Conservation (phyloP, 2,113 vertebrate species). For the Thunnus thynnus region DNA sequence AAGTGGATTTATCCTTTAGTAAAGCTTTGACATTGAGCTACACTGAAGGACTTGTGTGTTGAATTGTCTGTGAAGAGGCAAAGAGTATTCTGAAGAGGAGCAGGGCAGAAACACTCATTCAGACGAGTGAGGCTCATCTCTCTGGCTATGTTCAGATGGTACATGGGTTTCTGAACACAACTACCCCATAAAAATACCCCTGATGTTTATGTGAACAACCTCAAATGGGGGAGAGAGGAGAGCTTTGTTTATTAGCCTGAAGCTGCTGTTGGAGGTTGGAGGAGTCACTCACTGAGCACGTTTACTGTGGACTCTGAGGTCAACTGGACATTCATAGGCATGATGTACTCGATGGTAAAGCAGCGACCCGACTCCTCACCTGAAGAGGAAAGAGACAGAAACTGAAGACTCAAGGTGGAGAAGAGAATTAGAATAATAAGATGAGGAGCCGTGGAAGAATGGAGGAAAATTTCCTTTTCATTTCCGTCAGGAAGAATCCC, state of each 20-base stretch:
- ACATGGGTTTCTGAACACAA: not conserved
- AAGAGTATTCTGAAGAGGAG: conserved; percentile 51
- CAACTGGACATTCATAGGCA: conserved; percentile 92
- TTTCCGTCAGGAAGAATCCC: too few species aligned
- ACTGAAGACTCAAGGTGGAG: not conserved
- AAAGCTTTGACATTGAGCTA: conserved; percentile 12
- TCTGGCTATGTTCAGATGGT: not conserved
- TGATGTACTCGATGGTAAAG: conserved; percentile 93
- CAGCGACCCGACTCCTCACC: conserved; percentile 92
- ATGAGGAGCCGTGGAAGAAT: not conserved
- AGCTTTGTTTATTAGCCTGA: not conserved
- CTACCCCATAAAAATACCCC: conserved; percentile 2
- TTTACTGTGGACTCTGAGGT: conserved; percentile 93
- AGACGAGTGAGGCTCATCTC: conserved; percentile 43
- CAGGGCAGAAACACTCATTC: not conserved
- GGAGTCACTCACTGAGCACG: conserved; percentile 88
- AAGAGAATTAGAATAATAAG: not conserved
- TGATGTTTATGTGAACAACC: not conserved
- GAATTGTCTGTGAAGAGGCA: conserved; percentile 34
- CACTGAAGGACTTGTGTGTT: conserved; percentile 10
- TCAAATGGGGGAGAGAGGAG: not conserved
- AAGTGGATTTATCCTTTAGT: conserved; percentile 5
- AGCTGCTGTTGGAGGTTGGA: not conserved
- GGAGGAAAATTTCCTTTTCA: too few species aligned
- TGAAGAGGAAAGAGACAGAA: conserved; percentile 54